Base-by-base conservation (phyloP, 1,140 invertebrate species). In the Homarus americanus region DNA sequence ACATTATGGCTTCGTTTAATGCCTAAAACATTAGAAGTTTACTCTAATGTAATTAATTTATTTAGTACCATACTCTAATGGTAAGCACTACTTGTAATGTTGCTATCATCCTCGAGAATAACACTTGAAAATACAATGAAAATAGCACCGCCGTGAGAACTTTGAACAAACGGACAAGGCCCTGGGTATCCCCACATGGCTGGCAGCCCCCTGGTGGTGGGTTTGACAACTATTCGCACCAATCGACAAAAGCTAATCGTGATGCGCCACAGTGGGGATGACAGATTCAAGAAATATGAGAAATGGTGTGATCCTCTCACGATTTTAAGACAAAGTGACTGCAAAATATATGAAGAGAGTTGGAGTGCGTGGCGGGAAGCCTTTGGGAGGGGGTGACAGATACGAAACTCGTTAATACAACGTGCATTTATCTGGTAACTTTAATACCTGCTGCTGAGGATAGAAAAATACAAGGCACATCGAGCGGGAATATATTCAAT, bases 141-240 rank as follows among this genome's bases (percentile, higher is more conserved):
- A n/a, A 66, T 41, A 32, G 5, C 28, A 32, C 9, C 32, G 0
- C 3, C 9, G 1, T 69, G 1, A 28, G n/a, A 12, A 32, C 5
- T 32, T 32, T 2, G 63, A 69, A 0, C n/a, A 5, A 49, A n/a
- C 63, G 79, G 69, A 89, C 63, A 69, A 66, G n/a, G 20, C 15
- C 2, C 2, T 58, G 41, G 66, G 79, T 80, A 82, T 58, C 87
- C 87, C 87, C 15, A 7, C 87, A 80, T 34, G 79, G 40, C 78
- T 38, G 40, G 44, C 58, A 36, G 53, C 72, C 86, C 87, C 87
- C 87, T 89, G 87, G 87, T 89, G 87, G 87, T 89, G 87, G 87
- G 87, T 89, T 89, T 89, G 83, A 89, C 87, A 89, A 89, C 87
- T 89, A 89, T 89, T 89, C 87, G 87, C 87, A 89, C 87, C 87